Percentiles rank a stretch among this genome's conserved stretches.
These are phyloP conservation scores for Metalampra italica DNA, from an alignment of 2,888 invertebrate genomes.

Conservation along the genomic window DNA sequence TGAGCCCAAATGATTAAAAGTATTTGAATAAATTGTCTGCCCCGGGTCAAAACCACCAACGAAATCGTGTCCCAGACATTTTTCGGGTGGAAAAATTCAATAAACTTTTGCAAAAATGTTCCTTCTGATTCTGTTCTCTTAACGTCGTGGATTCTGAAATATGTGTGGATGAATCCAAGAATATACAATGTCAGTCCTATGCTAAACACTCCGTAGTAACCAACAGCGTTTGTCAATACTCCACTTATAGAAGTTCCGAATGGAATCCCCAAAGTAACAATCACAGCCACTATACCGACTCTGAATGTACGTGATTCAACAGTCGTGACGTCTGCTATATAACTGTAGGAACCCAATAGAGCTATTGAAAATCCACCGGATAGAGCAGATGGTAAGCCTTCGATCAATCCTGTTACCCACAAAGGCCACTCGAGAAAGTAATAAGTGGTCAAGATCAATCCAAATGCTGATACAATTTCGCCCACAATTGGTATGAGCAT, in stretches of 20 bases:
- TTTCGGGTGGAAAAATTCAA: conserved; percentile 51
- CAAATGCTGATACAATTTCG: conserved; percentile 69
- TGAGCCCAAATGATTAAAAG: conserved; percentile 58
- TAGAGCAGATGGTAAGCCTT: conserved; percentile 75
- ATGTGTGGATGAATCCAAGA: conserved; percentile 54
- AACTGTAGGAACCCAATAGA: conserved; percentile 79
- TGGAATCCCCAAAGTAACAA: conserved; percentile 70
- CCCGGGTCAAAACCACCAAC: conserved; percentile 45
- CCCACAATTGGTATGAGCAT: conserved; percentile 78
- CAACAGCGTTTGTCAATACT: conserved; percentile 59
- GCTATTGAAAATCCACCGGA: conserved; percentile 78
- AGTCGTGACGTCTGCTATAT: conserved; percentile 79
- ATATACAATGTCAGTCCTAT: conserved; percentile 46
- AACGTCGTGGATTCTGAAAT: conserved; percentile 54
- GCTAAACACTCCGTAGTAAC: conserved; percentile 66
- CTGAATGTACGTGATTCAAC: conserved; percentile 79
- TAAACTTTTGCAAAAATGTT: conserved; percentile 34
- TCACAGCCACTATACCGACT: conserved; percentile 78
- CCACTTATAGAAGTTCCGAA: conserved; percentile 74
- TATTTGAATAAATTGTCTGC: conserved; percentile 41
- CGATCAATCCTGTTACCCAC: conserved; percentile 73
- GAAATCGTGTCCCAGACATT: conserved; percentile 64
- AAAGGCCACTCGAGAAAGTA: conserved; percentile 77
- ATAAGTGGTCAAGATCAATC: conserved; percentile 72
- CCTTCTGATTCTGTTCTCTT: conserved; percentile 41